Evolutionary conservation across 23 tunicate genomes (phyloP).

Genomic region (Phallusia fumigata): DNA sequence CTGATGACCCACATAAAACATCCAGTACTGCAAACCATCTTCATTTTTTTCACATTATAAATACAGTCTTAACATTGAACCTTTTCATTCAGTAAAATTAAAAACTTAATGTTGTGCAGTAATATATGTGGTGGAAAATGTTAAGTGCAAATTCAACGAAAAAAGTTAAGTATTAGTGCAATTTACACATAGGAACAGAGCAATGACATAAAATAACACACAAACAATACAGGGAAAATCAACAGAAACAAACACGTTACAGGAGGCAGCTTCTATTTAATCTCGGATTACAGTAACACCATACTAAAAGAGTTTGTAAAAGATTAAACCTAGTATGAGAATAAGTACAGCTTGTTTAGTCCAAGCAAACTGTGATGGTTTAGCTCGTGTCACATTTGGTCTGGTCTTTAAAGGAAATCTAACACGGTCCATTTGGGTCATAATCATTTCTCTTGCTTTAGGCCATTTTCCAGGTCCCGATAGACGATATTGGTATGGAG

Average conservation of each 20-base stretch:
- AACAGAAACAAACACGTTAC: background rate
- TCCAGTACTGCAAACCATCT: too few relatives aligned
- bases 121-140: too few relatives aligned
- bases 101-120: too few relatives aligned
- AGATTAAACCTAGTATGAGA: background rate
- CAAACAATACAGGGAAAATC: background rate
- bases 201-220: background rate
- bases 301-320: background rate
- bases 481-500: constrained; percentile 53
- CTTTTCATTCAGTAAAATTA: too few relatives aligned
- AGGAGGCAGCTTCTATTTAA: background rate
- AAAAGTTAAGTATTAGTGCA: background rate
- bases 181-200: background rate
- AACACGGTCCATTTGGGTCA: constrained; percentile 42
- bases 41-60: too few relatives aligned
- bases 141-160: background rate
- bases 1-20: too few relatives aligned
- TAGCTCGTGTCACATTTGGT: background rate
- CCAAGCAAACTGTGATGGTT: background rate
- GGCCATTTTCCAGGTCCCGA: constrained; percentile 54
- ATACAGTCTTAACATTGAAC: too few relatives aligned
- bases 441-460: constrained; percentile 42
- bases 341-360: background rate
- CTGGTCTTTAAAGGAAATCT: background rate
- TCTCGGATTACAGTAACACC: background rate